Percentiles rank a stretch among this genome's conserved stretches.
Evolutionary conservation across 2,797 vertebrate genomes (phyloP).

Genomic region (Alectoris magna): DNA sequence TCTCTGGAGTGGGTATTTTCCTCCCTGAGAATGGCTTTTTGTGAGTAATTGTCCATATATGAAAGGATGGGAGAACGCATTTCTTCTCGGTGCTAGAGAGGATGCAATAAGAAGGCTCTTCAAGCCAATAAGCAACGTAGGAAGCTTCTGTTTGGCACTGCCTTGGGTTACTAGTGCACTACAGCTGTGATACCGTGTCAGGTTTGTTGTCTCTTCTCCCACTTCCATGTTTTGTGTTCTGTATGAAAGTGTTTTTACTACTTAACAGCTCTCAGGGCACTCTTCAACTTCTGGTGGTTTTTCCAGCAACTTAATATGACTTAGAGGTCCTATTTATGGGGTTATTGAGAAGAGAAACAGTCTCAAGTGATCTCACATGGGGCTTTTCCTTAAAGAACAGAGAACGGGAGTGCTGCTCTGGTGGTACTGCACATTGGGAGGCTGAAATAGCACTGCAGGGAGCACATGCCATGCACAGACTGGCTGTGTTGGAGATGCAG

Average conservation of each 20-base stretch:
- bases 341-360: not conserved
- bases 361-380: not conserved
- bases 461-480: rapidly evolving
- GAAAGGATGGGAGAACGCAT: not conserved
- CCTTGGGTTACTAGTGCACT: not conserved
- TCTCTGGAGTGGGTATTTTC: not conserved
- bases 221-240: rapidly evolving
- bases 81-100: not conserved
- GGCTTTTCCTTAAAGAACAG: rapidly evolving
- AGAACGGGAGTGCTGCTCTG: too few relatives aligned
- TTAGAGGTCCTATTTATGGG: too few relatives aligned
- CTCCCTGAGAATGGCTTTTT: not conserved
- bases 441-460: rapidly evolving
- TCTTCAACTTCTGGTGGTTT: not conserved
- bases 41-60: rapidly evolving
- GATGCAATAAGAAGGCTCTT: too few relatives aligned
- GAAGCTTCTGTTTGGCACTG: not conserved
- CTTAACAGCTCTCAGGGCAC: not conserved
- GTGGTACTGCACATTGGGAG: not conserved
- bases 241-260: not conserved
- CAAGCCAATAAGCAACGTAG: not conserved
- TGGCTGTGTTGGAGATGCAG: not conserved
- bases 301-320: not conserved
- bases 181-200: rapidly evolving
- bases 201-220: not conserved